Percentiles rank a stretch among this genome's conserved stretches.
Conservation (phyloP, 2,113 vertebrate genomes). For the Ciconia maguari region DNA sequence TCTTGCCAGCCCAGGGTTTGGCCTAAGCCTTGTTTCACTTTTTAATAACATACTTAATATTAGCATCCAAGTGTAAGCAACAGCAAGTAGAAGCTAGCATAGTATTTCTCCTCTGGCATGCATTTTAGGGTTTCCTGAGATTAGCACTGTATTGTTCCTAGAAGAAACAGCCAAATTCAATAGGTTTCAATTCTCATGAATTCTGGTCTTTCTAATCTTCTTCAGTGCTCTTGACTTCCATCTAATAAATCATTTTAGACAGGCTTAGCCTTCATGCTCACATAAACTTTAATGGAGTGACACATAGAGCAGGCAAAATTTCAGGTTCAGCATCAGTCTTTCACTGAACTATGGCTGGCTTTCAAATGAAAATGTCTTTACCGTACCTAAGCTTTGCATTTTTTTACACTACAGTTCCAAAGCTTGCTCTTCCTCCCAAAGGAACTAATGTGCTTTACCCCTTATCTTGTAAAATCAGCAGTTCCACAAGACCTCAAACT, state of each 20-base stretch:
- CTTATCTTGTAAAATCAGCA: background rate
- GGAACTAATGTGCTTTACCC: background rate
- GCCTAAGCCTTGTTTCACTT: background rate
- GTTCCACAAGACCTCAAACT: background rate
- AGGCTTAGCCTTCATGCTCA: constrained; percentile 9
- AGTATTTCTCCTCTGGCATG: background rate
- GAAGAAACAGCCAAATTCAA: background rate
- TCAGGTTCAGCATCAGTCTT: constrained; percentile 4
- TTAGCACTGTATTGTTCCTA: background rate
- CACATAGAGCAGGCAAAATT: constrained; percentile 17
- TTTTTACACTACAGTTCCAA: background rate
- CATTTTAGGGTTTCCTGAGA: background rate
- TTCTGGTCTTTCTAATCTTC: constrained; percentile 14
- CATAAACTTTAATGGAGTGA: constrained; percentile 23
- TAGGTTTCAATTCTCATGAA: background rate
- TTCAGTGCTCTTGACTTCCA: background rate
- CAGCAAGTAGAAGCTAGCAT: background rate
- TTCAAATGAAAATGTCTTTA: background rate
- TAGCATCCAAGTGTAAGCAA: background rate
- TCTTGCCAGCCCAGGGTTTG: background rate
- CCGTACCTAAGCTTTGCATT: background rate
- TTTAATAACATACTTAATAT: background rate
- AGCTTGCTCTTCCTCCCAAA: background rate
- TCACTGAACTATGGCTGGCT: background rate
- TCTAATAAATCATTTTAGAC: constrained; percentile 31